These are phyloP conservation scores for Zootermopsis nevadensis DNA, from an alignment of 2,888 invertebrate genomes.

Conservation along the genomic window DNA sequence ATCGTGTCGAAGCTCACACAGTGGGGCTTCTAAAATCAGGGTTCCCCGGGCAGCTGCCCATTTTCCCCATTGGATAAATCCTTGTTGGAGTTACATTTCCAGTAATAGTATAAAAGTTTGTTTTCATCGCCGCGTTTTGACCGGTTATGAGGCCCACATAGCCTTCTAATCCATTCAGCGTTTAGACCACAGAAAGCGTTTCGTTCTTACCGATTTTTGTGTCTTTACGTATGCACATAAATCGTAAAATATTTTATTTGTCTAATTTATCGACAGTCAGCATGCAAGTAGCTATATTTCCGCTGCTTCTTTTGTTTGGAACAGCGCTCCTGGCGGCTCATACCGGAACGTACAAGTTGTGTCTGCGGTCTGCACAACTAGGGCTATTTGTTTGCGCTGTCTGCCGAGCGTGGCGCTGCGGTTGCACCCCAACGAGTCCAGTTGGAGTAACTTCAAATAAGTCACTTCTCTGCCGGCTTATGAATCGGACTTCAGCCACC, in stretches of 20 bases:
- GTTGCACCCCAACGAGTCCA: conserved; percentile 27
- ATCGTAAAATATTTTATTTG: not conserved
- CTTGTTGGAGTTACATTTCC: too few species aligned
- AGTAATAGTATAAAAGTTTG: too few species aligned
- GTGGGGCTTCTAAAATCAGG: too few species aligned
- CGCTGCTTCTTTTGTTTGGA: not conserved
- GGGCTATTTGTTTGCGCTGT: conserved; percentile 42
- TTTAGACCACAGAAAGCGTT: too few species aligned
- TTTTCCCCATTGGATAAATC: too few species aligned
- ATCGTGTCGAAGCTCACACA: too few species aligned
- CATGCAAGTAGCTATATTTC: not conserved
- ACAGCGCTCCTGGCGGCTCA: conserved; percentile 11
- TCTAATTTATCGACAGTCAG: conserved; percentile 11
- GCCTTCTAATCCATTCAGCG: too few species aligned
- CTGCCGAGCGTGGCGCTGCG: conserved; percentile 40
- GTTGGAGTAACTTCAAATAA: conserved; percentile 13
- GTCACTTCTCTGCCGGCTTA: conserved; percentile 6
- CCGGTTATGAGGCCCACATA: too few species aligned
- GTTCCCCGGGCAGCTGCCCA: too few species aligned
- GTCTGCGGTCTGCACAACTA: conserved; percentile 15
- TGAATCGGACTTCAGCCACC: not conserved
- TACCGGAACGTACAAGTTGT: conserved; percentile 24
- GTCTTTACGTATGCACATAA: too few species aligned
- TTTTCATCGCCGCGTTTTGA: too few species aligned
- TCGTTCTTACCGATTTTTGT: too few species aligned